phyloP scores from a whole-genome alignment of 2,797 vertebrate genomes.

The Nyctalus aviator region DNA sequence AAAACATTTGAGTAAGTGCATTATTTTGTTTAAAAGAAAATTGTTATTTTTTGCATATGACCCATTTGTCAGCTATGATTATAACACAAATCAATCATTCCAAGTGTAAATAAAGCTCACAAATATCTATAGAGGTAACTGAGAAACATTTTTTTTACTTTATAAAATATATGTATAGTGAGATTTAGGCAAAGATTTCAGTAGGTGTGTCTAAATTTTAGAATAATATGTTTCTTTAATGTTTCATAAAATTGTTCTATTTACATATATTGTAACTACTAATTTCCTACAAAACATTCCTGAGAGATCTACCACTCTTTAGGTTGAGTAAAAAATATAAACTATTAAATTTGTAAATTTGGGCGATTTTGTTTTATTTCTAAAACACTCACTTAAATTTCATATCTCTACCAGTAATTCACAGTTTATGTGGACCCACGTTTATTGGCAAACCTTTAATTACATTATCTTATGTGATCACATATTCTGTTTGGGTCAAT shows the following conservation, averaged over 20 bases:
- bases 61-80: not conserved
- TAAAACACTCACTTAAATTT: slow-evolving; percentile 14
- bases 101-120: not conserved
- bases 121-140: not conserved
- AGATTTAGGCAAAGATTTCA: slow-evolving; percentile 20
- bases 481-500: not conserved
- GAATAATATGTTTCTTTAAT: not conserved
- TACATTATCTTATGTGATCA: not conserved
- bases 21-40: not conserved
- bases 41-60: not conserved
- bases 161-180: not conserved
- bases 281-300: slow-evolving; percentile 16
- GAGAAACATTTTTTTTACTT: not conserved
- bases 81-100: not conserved
- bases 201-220: slow-evolving; percentile 31
- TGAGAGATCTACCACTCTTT: not conserved
- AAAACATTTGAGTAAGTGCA: not conserved
- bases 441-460: not conserved
- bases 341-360: no score
- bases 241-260: not conserved
- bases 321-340: not conserved
- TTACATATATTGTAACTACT: not conserved
- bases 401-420: not conserved
- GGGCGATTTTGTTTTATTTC: not conserved
- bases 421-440: not conserved